These are phyloP conservation scores for Periophthalmodon schlosseri DNA, from an alignment of 2,113 vertebrate genomes.

Conservation along the genomic window DNA sequence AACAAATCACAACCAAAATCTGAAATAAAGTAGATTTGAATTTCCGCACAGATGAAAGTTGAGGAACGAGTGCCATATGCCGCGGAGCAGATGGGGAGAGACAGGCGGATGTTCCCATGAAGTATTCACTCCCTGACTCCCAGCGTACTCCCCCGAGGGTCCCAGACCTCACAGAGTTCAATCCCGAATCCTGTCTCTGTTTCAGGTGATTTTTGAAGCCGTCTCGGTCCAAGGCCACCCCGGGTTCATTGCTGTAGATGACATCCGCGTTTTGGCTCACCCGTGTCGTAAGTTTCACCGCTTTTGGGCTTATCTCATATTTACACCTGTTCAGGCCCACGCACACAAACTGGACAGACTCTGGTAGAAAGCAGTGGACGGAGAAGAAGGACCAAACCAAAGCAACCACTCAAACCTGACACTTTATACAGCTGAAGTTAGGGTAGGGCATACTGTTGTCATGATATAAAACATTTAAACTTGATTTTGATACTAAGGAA, in stretches of 20 bases:
- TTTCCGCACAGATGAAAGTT: not conserved
- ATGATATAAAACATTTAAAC: too few species aligned
- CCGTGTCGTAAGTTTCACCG: constrained; percentile 87
- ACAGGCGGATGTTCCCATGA: constrained; percentile 46
- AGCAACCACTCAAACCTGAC: constrained; percentile 57
- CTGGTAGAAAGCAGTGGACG: constrained; percentile 52
- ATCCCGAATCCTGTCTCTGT: not conserved
- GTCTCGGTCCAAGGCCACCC: constrained; percentile 92
- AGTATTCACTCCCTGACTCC: constrained; percentile 45
- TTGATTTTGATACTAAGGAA: too few species aligned
- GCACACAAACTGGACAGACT: constrained; percentile 19
- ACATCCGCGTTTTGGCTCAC: constrained; percentile 94
- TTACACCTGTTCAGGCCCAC: not conserved
- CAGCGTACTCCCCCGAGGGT: constrained; percentile 39
- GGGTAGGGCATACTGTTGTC: not conserved
- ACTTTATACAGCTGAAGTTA: constrained; percentile 40
- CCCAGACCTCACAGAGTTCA: not conserved
- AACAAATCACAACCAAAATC: not conserved
- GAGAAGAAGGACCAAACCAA: constrained; percentile 36
- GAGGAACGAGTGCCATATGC: constrained; percentile 24
- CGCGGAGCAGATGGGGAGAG: constrained; percentile 42
- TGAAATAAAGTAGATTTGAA: not conserved
- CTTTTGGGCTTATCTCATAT: constrained; percentile 8
- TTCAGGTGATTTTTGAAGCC: constrained; percentile 95
- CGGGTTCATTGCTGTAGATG: constrained; percentile 94